Conservation (phyloP, 2,113 vertebrate species). For the Microcebus lehilahytsara region DNA sequence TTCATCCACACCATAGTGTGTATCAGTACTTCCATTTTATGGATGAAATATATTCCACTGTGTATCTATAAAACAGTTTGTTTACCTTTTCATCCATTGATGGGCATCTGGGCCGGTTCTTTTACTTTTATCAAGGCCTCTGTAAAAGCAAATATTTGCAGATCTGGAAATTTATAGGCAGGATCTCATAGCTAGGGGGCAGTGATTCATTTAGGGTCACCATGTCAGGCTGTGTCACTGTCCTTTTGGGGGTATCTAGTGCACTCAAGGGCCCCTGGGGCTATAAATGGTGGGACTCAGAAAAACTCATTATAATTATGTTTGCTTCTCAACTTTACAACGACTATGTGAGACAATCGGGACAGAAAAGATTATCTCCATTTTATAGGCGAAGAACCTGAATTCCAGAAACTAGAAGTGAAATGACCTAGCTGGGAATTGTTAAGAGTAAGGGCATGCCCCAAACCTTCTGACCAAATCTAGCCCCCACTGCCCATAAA, state of each 20-base stretch:
- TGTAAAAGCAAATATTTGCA: not conserved
- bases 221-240: fast-evolving
- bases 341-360: not conserved
- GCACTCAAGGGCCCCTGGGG: too few relatives aligned
- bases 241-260: not conserved
- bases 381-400: not conserved
- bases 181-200: not conserved
- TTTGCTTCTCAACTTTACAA: not conserved
- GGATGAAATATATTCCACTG: not conserved
- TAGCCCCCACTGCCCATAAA: not conserved
- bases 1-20: not conserved
- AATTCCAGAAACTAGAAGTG: not conserved
- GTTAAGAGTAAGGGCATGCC: not conserved
- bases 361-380: not conserved
- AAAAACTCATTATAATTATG: not conserved
- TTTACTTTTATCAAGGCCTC: not conserved
- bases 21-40: not conserved
- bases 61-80: not conserved
- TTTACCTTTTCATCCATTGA: not conserved
- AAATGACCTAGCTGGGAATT: not conserved
- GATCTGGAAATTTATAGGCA: not conserved
- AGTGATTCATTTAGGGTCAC: not conserved
- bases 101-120: not conserved
- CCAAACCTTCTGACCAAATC: not conserved
- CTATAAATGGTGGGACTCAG: not conserved